Evolutionary conservation across 2,888 invertebrate genomes (phyloP), one percentile per base, ranked within the genome.

Genomic region (Drosophila pegasa): DNA sequence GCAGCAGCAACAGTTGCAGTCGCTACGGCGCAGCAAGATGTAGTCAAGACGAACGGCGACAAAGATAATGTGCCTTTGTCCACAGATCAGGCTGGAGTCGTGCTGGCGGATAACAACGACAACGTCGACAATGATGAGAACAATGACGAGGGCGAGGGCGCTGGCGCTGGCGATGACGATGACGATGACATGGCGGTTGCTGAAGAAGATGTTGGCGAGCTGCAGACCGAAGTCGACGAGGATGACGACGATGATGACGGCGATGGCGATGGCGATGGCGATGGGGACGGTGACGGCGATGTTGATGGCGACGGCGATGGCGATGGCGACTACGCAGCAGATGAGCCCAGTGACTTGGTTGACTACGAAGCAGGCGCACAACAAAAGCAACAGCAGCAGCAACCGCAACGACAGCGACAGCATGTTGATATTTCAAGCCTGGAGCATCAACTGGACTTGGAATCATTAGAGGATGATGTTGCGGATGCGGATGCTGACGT

Each of bases 381-480:
- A 51, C 68, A 38, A 37, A 63, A 77, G 25, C 48, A 66, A 12
- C 65, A 59, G 18, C 52, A 69, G 12, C 73, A 59, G 12, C 57
- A 61, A 10, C 59, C 67, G 12, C 56, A 50, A 16, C 66, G 38
- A 48, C 60, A 61, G 45, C 74, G 66, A 37, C 69, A 82, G 45
- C 83, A 79, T 62, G 86, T 75, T 64, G 88, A 86, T 71, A 75
- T 82, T 58, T 62, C 87, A 58, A 73, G 85, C 41, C 63, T 84
- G 54, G 85, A 88, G 64, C 81, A 88, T 60, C 88, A 83, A 40
- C 62, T 83, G 75, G 87, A 84, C 43, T 54, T 87, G 18, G 87
- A 84, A 58, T 87, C 86, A 57, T 75, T 88, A 55, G 82, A 87
- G 69, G 73, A 88, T 63, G 88, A 75, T 64, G 64, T 57, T 35